Evolutionary conservation across 2,888 invertebrate species (phyloP), one percentile per base, ranked within the genome.

Genomic region (Corbicula japonica): DNA sequence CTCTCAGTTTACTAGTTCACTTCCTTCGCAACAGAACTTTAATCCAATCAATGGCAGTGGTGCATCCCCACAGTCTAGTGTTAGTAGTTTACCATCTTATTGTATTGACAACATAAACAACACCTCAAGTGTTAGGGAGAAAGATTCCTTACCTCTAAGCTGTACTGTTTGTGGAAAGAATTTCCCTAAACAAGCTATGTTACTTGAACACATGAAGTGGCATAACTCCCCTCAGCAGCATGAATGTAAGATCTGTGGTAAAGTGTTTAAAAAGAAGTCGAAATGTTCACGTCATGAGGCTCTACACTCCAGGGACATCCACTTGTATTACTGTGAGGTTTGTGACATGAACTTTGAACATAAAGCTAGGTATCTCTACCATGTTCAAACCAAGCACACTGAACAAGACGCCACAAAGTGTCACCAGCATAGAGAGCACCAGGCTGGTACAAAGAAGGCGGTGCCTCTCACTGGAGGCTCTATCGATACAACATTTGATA

Each of bases 351-450:
- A 56, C 34, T 76, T 83, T 61, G 62, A 79, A 66, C 41, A 73
- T 21, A 83, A 83, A 52, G 83, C 76, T 0, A 52, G 68, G 26
- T 83, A 83, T 63, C 62, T 83, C 5, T 73, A 71, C 30, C 80
- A 80, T 54, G 61, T 80, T 50, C 65, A 73, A 23, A 63, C 44
- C 21, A 41, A 60, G 38, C 76, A 80, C 28, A 50, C 54, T 12
- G 56, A 61, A 28, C 50, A 30, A n/a, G 41, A 61, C 21, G 34
- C 65, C 2, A 41, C 52, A 6, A 21, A 34, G 10, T 62, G 44
- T 38, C 28, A 50, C 21, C 71, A 50, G 61, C 60, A 71, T 21
- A 61, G 52, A 41, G 71, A 71, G 28, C 62, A 35, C 12, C 60
- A 60, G 28, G 62, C 41, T 35, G 71, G 71, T 4, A 71, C 71